These are phyloP conservation scores for Sialia sialis DNA, from an alignment of 2,113 vertebrate genomes.

Conservation along the genomic window DNA sequence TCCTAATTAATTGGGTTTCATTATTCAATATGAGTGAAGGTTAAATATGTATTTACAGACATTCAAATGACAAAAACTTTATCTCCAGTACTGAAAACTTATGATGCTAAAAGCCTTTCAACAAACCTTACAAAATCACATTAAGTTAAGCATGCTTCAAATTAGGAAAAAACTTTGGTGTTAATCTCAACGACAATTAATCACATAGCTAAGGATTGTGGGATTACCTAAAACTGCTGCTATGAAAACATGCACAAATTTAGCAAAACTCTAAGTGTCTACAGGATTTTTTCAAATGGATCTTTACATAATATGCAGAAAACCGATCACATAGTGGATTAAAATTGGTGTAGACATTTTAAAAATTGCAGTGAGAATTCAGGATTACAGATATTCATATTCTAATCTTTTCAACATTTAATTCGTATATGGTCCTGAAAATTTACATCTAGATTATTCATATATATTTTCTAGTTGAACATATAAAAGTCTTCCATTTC, in stretches of 20 bases:
- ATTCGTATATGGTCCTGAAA: not conserved
- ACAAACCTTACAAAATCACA: not conserved
- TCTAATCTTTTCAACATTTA: not conserved
- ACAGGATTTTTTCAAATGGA: not conserved
- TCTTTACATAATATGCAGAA: not conserved
- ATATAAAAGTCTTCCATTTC: not conserved
- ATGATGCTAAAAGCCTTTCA: not conserved
- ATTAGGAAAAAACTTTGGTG: not conserved
- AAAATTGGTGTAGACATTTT: not conserved
- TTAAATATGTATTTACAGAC: not conserved
- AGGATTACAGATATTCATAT: not conserved
- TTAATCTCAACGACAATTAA: not conserved
- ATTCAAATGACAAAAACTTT: not conserved
- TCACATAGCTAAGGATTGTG: not conserved
- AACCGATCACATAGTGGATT: not conserved
- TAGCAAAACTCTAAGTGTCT: not conserved
- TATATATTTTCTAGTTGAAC: not conserved
- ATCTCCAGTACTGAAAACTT: not conserved
- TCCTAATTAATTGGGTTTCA: not conserved
- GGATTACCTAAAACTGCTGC: not conserved
- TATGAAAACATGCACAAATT: not conserved
- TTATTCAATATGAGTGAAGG: not conserved
- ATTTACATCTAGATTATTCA: not conserved
- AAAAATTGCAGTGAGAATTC: not conserved
- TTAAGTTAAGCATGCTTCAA: not conserved